A percentile compares a stretch with the other conserved stretches of the same genome.
Conservation (phyloP, 2,113 vertebrate species). For the Platichthys flesus region DNA sequence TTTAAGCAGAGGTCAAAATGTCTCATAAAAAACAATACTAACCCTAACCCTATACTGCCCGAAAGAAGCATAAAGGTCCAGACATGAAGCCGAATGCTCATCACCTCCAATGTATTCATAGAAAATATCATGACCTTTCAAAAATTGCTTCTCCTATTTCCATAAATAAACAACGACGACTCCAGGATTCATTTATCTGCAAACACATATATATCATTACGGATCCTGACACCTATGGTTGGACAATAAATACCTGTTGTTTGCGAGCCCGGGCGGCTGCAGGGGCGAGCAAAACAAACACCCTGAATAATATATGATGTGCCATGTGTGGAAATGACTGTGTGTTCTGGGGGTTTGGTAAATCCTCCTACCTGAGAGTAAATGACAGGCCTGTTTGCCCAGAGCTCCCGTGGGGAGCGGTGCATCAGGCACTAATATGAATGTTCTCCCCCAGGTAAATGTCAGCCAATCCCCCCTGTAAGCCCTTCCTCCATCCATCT, state of each 20-base stretch:
- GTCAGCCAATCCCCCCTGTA: conserved; percentile 74
- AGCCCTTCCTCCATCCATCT: conserved; percentile 47
- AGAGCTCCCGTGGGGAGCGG: conserved; percentile 60
- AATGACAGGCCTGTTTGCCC: conserved; percentile 83
- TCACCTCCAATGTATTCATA: conserved; percentile 40
- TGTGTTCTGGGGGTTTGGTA: conserved; percentile 69
- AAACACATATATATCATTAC: conserved; percentile 32
- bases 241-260: conserved; percentile 53
- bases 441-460: conserved; percentile 80
- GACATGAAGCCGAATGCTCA: conserved; percentile 35
- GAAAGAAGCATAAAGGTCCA: background rate
- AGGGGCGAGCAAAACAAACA: conserved; percentile 55
- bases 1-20: no score
- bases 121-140: conserved; percentile 47
- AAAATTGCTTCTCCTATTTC: conserved; percentile 3
- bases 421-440: conserved; percentile 73
- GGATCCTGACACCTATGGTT: conserved; percentile 56
- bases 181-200: conserved; percentile 38
- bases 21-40: no score
- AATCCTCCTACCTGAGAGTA: conserved; percentile 73
- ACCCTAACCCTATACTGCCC: no score
- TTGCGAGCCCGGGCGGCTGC: conserved; percentile 53
- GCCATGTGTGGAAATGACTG: conserved; percentile 58
- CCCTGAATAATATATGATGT: conserved; percentile 74
- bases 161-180: conserved; percentile 13